Base-by-base conservation (phyloP, 2,888 invertebrate genomes). In the Lymantria dispar region DNA sequence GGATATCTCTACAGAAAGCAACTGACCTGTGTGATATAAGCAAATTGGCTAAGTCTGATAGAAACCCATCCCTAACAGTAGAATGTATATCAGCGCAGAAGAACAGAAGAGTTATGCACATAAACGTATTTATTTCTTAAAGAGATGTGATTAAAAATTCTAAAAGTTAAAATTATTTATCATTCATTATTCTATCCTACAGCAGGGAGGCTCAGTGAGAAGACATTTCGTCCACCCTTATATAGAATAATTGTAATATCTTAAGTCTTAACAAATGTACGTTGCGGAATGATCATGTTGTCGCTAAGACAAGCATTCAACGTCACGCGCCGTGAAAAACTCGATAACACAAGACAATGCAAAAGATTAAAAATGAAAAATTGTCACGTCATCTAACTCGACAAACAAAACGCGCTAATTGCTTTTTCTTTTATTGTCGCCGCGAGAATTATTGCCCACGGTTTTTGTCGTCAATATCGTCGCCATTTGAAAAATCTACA, bases 391-490 rank as follows among this genome's bases (percentile, higher is more conserved):
- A 54, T 60, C 64, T 58, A 54, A 46, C 59, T 65, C 64, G 69
- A 67, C 72, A 74, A 80, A 81, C 78, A 82, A 83, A 80, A 83
- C 79, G 72, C 62, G 56, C 64, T 70, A 81, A 82, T 81, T 83
- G 80, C 78, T 78, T 69, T 65, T 72, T 77, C 75, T 77, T 77
- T 78, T 77, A 75, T 73, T 74, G 72, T 66, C 56, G 54, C 56
- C 55, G 56, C 52, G 53, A 58, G 57, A 59, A 52, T 60, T 64
- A 54, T 52, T 56, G 67, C 56, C n/a, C 50, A 58, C 33, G 33
- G 45, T 41, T 41, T 48, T 79, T 80, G 80, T 75, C 58, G 65
- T 63, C 69, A 70, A 75, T 81, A 80, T 76, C 74, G 62, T 56
- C 60, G 62, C 55, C 60, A 70, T 69, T 74, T 72, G 72, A 80